A percentile compares a stretch with the other conserved stretches of the same genome.
phyloP scores from a whole-genome alignment of 2,113 vertebrate genomes.

The Centrocercus urophasianus region DNA sequence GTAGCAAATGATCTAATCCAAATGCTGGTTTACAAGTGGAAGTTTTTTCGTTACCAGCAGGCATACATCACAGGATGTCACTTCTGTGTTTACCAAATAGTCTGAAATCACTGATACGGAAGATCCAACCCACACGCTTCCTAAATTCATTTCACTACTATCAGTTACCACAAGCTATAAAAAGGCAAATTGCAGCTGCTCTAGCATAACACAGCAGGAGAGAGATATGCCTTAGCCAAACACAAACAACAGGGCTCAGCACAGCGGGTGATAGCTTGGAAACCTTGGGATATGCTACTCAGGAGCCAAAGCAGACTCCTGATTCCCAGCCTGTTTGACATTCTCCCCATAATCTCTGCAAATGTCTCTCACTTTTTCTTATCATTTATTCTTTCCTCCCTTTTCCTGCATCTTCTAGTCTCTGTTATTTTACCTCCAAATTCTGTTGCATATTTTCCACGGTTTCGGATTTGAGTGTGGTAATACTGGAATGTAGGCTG shows the following conservation, averaged over 20 bases:
- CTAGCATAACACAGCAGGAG: slow-evolving; percentile 41
- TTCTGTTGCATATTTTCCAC: neutral
- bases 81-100: slow-evolving; percentile 62
- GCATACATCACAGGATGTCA: slow-evolving; percentile 16
- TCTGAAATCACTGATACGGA: slow-evolving; percentile 57
- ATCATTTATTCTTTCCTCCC: neutral
- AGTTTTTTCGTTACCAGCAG: neutral
- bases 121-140: slow-evolving; percentile 53
- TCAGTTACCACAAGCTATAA: slow-evolving; percentile 62
- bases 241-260: neutral
- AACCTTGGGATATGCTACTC: neutral
- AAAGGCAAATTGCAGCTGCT: slow-evolving; percentile 66
- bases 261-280: neutral
- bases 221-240: slow-evolving; percentile 40
- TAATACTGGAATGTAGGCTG: accelerated
- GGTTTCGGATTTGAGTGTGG: accelerated
- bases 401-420: neutral
- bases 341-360: neutral
- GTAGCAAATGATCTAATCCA: neutral
- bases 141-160: slow-evolving; percentile 65
- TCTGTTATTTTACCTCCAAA: neutral
- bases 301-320: neutral
- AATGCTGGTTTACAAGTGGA: neutral
- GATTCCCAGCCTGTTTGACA: neutral
- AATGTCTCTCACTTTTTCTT: neutral